Conservation (phyloP, 1,140 invertebrate genomes). For the Zaprionus davidi region DNA sequence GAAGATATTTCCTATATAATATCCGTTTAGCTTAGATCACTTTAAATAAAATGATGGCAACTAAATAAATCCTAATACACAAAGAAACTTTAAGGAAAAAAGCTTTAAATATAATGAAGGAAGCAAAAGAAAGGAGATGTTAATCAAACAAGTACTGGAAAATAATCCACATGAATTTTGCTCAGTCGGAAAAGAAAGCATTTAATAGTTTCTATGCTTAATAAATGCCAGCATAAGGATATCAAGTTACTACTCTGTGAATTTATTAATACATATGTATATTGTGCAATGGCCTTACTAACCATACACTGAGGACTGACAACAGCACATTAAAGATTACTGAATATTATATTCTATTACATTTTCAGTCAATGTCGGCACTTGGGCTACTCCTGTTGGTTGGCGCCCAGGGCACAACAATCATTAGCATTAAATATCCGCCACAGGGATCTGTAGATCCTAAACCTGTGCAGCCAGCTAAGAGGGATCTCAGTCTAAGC, state of each 20-base stretch:
- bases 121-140: no score
- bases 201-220: background rate
- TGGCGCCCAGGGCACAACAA: conserved; percentile 69
- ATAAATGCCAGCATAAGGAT: background rate
- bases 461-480: conserved; percentile 57
- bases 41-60: no score
- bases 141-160: no score
- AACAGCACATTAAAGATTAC: background rate
- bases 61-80: no score
- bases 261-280: background rate
- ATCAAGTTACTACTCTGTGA: background rate
- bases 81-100: no score
- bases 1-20: no score
- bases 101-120: no score
- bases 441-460: conserved; percentile 23
- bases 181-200: no score
- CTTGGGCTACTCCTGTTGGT: conserved; percentile 64
- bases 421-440: conserved; percentile 76
- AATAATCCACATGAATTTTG: no score
- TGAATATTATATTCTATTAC: background rate
- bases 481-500: conserved; percentile 77
- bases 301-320: conserved; percentile 37
- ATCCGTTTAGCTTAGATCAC: no score
- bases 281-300: conserved; percentile 54
- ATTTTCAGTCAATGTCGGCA: conserved; percentile 60